Percentiles rank a stretch among this genome's conserved stretches.
Conservation (phyloP, 2,113 vertebrate species). For the Callorhinus ursinus region DNA sequence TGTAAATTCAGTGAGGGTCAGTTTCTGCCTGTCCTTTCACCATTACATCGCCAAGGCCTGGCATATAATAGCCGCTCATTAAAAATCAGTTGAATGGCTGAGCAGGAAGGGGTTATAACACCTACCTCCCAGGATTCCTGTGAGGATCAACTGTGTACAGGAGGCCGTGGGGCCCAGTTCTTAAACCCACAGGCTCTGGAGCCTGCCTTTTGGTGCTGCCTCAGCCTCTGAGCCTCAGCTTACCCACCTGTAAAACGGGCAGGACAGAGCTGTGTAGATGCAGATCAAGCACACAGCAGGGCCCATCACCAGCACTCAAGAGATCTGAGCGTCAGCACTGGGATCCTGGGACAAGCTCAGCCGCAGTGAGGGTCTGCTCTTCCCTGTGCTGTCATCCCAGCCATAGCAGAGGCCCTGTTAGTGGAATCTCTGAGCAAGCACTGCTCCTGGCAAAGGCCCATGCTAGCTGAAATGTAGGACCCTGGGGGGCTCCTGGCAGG, state of each 20-base stretch:
- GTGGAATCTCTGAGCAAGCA: neutral
- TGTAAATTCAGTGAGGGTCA: neutral
- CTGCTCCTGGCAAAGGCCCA: neutral
- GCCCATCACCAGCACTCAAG: neutral
- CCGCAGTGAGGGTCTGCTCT: neutral
- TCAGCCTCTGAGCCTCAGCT: neutral
- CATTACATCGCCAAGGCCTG: neutral
- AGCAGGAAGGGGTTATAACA: neutral
- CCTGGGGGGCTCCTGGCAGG: neutral
- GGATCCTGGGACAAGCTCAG: neutral
- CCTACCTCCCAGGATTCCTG: neutral
- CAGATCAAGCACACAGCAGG: neutral
- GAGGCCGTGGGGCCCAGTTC: neutral
- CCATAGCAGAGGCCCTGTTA: neutral
- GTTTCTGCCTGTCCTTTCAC: neutral
- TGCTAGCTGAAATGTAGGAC: neutral
- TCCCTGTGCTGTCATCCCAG: neutral
- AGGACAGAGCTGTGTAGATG: neutral
- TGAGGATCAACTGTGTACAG: neutral
- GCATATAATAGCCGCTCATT: neutral
- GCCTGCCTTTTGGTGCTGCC: neutral
- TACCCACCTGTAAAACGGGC: neutral
- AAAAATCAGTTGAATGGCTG: neutral
- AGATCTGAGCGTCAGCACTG: neutral
- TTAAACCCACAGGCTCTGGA: neutral